A percentile compares a stretch with the other conserved stretches of the same genome.
Conservation (phyloP, 2,888 invertebrate species). For the Unio pictorum region DNA sequence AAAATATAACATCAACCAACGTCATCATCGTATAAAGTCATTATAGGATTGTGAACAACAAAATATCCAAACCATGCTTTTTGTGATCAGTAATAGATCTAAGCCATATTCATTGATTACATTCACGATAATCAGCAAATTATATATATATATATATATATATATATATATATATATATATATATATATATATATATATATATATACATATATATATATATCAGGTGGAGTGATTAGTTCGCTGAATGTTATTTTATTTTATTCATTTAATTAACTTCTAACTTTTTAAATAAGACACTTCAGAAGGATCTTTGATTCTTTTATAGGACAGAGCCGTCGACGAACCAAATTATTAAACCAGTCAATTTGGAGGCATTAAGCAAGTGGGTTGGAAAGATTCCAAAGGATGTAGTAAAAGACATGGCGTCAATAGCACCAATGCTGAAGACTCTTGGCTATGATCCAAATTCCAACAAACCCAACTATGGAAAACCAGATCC, state of each 20-base stretch:
- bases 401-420: conserved; percentile 89
- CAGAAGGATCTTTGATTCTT: conserved; percentile 21
- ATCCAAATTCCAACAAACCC: conserved; percentile 96
- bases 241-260: not conserved
- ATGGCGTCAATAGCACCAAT: conserved; percentile 96
- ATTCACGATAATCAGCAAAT: no score
- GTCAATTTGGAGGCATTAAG: conserved; percentile 94
- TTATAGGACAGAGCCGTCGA: conserved; percentile 93
- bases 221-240: not conserved
- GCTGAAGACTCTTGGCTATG: conserved; percentile 89
- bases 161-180: no score
- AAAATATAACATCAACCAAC: no score
- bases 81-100: no score
- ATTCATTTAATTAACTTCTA: not conserved
- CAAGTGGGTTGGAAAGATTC: conserved; percentile 74
- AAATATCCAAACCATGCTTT: no score
- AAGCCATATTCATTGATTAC: no score
- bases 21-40: no score
- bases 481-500: conserved; percentile 88
- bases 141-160: no score
- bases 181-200: no score
- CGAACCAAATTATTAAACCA: conserved; percentile 98
- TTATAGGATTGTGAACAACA: no score
- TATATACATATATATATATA: no score
- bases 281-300: not conserved